Base-by-base conservation (phyloP, 2,113 vertebrate species). In the Delphinus delphis region DNA sequence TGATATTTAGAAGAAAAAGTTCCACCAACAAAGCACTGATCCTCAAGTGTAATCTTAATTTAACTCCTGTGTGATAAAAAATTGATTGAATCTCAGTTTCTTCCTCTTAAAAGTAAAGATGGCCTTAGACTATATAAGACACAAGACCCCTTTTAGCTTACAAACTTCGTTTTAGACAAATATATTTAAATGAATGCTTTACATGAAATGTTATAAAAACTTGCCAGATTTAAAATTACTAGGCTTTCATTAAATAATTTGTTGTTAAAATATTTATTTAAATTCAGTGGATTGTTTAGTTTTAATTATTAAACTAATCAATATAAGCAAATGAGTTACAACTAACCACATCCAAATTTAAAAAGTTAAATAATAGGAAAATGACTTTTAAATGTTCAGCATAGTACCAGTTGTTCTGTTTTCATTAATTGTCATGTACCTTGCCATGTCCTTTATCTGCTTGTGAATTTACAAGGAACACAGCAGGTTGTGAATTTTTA, bases 401-500 rank as follows among this genome's bases (percentile, higher is more conserved):
- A 83, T 73, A 2, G n/a, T 79, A 53, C 25, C 44, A 94, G 88
- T 98, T 97, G 73, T 97, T 97, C 95, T 96, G 1, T 96, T 98
- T 98, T 98, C 95, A 94, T 98, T 98, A 98, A 97, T 98, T 98
- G 96, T 97, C 97, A 83, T 97, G 95, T 98, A 96, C 96, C 96
- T 95, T 97, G 38, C 96, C 95, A 93, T 97, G 96, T 98, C 98
- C 98, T 98, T 98, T 98, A 98, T 98, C 97, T 97, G 88, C 92
- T 97, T 97, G 97, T 96, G 97, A 98, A 98, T 98, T 98, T 99
- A 98, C 97, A 98, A 96, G 89, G 95, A 98, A 96, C 98, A 97
- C 96, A 98, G 98, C 97, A 98, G 98, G 98, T 96, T 98, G 97
- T 98, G 98, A 98, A 98, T 99, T 98, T 98, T 98, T 99, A 99